phyloP scores from a whole-genome alignment of 2,888 invertebrate genomes.

The Cactoblastis cactorum region DNA sequence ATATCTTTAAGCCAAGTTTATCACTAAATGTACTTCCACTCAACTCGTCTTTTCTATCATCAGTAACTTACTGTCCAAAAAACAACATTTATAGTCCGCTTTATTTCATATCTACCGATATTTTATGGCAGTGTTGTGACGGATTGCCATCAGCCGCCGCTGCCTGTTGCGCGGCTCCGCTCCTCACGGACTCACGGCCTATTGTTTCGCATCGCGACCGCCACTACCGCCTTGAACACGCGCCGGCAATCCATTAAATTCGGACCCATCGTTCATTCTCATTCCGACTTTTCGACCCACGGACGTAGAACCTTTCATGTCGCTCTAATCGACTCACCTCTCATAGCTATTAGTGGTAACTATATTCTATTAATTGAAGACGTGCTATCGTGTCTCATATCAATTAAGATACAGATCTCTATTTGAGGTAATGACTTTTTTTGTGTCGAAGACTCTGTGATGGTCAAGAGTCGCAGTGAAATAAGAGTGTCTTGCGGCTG shows the following conservation, averaged over 20 bases:
- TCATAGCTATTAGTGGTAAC: conserved; percentile 40
- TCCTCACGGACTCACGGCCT: conserved; percentile 63
- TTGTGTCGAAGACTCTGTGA: conserved; percentile 50
- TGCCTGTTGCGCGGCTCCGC: conserved; percentile 32
- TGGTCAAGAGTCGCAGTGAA: conserved; percentile 36
- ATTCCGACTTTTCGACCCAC: conserved; percentile 43
- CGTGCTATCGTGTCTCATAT: conserved; percentile 55
- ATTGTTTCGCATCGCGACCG: conserved; percentile 65
- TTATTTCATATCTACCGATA: neutral
- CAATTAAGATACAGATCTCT: conserved; percentile 71
- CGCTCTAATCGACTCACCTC: conserved; percentile 37
- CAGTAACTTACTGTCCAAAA: no score
- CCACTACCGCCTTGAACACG: conserved; percentile 68
- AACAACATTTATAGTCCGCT: no score
- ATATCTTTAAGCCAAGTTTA: no score
- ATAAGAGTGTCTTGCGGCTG: conserved; percentile 25
- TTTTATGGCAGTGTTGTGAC: conserved; percentile 46
- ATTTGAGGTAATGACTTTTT: conserved; percentile 57
- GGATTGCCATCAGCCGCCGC: conserved; percentile 62
- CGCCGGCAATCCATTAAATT: conserved; percentile 58
- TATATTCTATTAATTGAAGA: conserved; percentile 63
- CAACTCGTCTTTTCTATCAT: no score
- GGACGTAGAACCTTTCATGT: conserved; percentile 25
- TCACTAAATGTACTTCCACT: no score
- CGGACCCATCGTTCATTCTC: conserved; percentile 54